Base-by-base conservation (phyloP, 2,888 invertebrate genomes). In the Achlya flavicornis region DNA sequence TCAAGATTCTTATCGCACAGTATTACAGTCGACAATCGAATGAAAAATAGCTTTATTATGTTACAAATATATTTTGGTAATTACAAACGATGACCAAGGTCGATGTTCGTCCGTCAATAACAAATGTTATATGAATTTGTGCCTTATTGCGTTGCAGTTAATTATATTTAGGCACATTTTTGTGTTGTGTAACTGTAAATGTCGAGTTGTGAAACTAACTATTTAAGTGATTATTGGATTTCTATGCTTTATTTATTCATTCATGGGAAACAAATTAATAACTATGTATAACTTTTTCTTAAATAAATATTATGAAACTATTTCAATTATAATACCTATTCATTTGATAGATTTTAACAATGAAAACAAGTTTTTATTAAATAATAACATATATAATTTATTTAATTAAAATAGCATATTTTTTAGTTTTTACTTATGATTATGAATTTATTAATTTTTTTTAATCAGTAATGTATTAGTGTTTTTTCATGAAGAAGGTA, bases 11-110 rank as follows among this genome's bases (percentile, higher is more conserved):
- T 69, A 65, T 32, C 16, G 4, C 57, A 26, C 46, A 5, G 61
- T 10, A 3, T 26, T 68, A 70, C 46, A 41, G 64, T 63, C 46
- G 48, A 62, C 16, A 63, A 61, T 68, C 8, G 61, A 43, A n/a
- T 58, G 12, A 33, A 12, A 14, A 7, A 14, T 33, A 11, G 5
- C 14, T 58, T 58, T 32, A 8, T 33, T 32, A 4, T 26, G 19
- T n/a, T 57, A 32, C 33, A 33, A 33, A 58, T 8, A 14, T 58
- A 12, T 33, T 32, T 38, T 63, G 26, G n/a, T 57, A 35, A 35
- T 57, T 43, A 11, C 26, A 19, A 11, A 61, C 8, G 14, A 62
- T 69, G 65, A 69, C 72, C 76, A 74, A 74, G 74, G 75, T 66
- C 74, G 67, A 66, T 65, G 62, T 70, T 70, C 69, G 66, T 72